These are phyloP conservation scores for Diachrysia chrysitis DNA, from an alignment of 2,888 invertebrate genomes.

Conservation along the genomic window DNA sequence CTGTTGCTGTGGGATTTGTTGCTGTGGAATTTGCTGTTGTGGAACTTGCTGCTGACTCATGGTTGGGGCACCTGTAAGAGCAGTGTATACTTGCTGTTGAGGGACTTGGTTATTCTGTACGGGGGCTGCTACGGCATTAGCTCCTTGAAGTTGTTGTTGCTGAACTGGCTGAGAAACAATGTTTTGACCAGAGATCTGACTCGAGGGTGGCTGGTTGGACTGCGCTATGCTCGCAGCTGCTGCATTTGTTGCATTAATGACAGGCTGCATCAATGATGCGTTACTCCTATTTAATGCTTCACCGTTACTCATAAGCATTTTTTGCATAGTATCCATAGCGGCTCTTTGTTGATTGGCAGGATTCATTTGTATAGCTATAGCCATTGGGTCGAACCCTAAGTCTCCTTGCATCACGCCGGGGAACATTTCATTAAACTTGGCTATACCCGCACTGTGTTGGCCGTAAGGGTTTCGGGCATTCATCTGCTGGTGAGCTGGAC, in stretches of 20 bases:
- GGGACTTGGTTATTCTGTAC: conserved; percentile 54
- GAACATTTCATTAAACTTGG: conserved; percentile 83
- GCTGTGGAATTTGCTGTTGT: conserved; percentile 52
- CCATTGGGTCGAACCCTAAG: conserved; percentile 84
- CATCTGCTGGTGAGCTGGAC: conserved; percentile 33
- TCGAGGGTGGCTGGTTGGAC: conserved; percentile 25
- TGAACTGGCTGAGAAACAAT: conserved; percentile 15
- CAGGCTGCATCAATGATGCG: conserved; percentile 51
- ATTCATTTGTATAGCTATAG: conserved; percentile 85
- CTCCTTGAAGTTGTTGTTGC: conserved; percentile 16
- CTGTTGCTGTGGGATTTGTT: conserved; percentile 57
- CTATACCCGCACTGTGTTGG: conserved; percentile 73
- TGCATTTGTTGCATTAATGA: conserved; percentile 55
- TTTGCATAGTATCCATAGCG: conserved; percentile 75
- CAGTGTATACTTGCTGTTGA: conserved; percentile 61
- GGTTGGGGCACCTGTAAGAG: conserved; percentile 50
- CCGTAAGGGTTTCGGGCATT: conserved; percentile 60
- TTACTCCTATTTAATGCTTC: conserved; percentile 35
- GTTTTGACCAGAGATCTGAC: conserved; percentile 27
- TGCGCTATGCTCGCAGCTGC: conserved; percentile 50
- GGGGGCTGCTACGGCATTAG: conserved; percentile 9
- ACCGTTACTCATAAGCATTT: conserved; percentile 70
- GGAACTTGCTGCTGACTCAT: conserved; percentile 53
- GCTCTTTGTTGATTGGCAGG: conserved; percentile 79
- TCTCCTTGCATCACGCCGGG: conserved; percentile 80